These are phyloP conservation scores for Acanthococcus lagerstroemiae DNA, from an alignment of 2,888 invertebrate species.

Conservation along the genomic window DNA sequence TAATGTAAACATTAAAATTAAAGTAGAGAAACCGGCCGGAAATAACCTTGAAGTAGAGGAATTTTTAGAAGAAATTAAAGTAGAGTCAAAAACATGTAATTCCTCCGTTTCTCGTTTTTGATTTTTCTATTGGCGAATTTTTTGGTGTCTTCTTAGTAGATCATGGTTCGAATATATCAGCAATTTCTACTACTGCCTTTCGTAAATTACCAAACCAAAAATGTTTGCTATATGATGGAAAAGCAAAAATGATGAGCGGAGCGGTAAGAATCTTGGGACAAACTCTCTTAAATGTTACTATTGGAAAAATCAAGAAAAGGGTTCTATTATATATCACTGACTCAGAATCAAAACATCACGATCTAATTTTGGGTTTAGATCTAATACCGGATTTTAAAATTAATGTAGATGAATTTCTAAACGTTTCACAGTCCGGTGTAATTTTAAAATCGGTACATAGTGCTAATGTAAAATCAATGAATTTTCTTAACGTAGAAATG, in stretches of 20 bases:
- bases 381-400: neutral
- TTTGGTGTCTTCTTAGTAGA: neutral
- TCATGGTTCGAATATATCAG: neutral
- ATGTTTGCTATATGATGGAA: no score
- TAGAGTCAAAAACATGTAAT: neutral
- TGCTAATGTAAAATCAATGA: neutral
- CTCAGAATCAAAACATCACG: neutral
- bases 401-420: neutral
- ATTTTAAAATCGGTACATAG: neutral
- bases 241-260: neutral
- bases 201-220: neutral
- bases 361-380: conserved; percentile 1
- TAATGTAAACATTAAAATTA: no score
- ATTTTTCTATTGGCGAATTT: no score
- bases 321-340: neutral
- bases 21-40: no score
- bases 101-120: neutral
- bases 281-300: neutral
- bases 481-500: neutral
- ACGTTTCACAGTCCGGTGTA: neutral
- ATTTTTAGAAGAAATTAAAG: neutral
- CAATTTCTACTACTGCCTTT: neutral
- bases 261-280: neutral
- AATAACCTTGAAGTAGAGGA: neutral
- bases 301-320: neutral